Evolutionary conservation across 2,888 invertebrate genomes (phyloP).

Genomic region (Spicauda simplicius): DNA sequence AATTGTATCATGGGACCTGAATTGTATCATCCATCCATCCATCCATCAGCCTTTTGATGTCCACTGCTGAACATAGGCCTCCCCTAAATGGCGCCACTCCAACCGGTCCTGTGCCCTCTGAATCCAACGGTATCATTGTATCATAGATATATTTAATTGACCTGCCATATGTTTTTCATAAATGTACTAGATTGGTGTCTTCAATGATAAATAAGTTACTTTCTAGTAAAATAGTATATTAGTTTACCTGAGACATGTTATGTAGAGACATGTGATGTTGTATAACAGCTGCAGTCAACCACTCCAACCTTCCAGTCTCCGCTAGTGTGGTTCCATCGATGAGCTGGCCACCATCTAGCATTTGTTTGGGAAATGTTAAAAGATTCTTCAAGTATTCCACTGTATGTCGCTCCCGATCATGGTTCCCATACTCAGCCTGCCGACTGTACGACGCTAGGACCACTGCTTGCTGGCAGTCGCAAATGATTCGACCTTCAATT

Average conservation of each 20-base stretch:
- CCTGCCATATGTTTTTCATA: too few species aligned
- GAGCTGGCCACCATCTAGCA: conserved; percentile 76
- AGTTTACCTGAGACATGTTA: conserved; percentile 88
- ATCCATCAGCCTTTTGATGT: too few species aligned
- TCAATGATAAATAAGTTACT: too few species aligned
- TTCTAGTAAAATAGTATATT: conserved; percentile 34
- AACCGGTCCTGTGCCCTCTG: too few species aligned
- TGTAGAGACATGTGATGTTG: conserved; percentile 90
- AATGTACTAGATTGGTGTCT: too few species aligned
- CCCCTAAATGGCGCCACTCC: too few species aligned
- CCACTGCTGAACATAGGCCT: too few species aligned
- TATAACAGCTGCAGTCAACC: conserved; percentile 91
- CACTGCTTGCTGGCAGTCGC: conserved; percentile 96
- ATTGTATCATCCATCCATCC: too few species aligned
- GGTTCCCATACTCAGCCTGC: conserved; percentile 98
- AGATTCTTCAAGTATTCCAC: conserved; percentile 96
- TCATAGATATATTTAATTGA: too few species aligned
- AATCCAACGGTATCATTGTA: too few species aligned
- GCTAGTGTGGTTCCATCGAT: conserved; percentile 80
- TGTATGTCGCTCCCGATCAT: conserved; percentile 94
- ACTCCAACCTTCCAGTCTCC: conserved; percentile 89
- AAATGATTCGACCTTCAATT: conserved; percentile 95
- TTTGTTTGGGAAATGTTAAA: conserved; percentile 95
- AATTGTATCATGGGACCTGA: too few species aligned
- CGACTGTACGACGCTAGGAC: conserved; percentile 96